Conservation (phyloP, 2,113 vertebrate genomes). For the Notiomystis cincta region DNA sequence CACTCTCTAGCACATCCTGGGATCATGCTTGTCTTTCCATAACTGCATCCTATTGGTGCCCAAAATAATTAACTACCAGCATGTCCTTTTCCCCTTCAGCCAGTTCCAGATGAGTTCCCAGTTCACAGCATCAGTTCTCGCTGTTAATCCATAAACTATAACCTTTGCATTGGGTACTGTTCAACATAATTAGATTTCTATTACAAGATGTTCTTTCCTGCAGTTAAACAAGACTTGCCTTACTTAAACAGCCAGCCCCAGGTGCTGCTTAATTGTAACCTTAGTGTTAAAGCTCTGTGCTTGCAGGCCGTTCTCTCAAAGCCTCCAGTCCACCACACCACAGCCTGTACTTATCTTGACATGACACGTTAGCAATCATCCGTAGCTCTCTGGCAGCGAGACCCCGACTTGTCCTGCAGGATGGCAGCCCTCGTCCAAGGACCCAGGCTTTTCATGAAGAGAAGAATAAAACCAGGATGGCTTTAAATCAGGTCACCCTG, state of each 20-base stretch:
- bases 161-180: not conserved
- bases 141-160: conserved; percentile 56
- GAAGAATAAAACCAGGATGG: conserved; percentile 2
- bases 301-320: accelerated
- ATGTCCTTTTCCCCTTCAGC: conserved; percentile 11
- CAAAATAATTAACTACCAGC: conserved; percentile 18
- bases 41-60: not conserved
- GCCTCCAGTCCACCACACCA: not conserved
- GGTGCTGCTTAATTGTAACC: conserved; percentile 17
- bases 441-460: not conserved
- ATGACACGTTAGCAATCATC: not conserved
- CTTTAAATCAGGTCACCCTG: conserved; percentile 25
- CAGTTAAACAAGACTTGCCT: conserved; percentile 13
- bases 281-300: not conserved
- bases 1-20: not conserved
- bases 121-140: not conserved
- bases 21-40: not conserved
- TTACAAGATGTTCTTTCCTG: conserved; percentile 46
- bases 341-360: not conserved
- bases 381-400: not conserved
- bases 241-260: not conserved
- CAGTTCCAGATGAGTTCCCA: not conserved
- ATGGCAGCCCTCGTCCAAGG: not conserved
- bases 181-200: conserved; percentile 24
- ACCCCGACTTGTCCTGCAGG: not conserved